These are phyloP conservation scores for Tipula vernalis DNA, from an alignment of 2,888 invertebrate genomes.

Conservation along the genomic window DNA sequence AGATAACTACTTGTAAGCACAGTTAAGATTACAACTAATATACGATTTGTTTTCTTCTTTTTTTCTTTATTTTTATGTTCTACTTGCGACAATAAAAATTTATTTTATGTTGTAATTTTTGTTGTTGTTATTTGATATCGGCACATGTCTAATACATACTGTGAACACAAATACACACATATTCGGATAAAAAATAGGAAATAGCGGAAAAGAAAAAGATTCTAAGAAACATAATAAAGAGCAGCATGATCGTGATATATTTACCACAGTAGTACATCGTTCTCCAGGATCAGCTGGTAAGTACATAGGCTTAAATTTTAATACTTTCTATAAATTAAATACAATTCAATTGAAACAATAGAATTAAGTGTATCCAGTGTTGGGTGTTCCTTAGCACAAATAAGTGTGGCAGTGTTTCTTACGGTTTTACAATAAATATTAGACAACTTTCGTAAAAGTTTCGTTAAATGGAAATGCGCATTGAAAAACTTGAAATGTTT, in stretches of 20 bases:
- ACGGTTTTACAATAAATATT: neutral
- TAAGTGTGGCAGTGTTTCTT: neutral
- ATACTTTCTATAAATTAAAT: neutral
- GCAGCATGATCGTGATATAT: slow-evolving; percentile 37
- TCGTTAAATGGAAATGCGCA: no score
- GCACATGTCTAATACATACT: neutral
- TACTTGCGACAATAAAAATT: neutral
- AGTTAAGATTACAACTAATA: neutral
- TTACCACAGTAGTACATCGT: slow-evolving; percentile 34
- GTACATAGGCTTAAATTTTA: slow-evolving; percentile 21
- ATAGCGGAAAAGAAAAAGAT: slow-evolving; percentile 44
- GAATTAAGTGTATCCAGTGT: neutral
- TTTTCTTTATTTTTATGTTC: neutral
- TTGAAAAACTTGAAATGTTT: no score
- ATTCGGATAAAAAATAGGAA: slow-evolving; percentile 39
- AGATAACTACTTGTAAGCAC: neutral
- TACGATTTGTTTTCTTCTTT: neutral
- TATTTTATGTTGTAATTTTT: neutral
- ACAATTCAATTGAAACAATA: neutral
- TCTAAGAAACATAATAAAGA: slow-evolving; percentile 39
- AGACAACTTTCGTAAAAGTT: no score
- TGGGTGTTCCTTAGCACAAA: neutral
- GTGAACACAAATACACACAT: neutral
- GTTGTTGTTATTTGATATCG: neutral
- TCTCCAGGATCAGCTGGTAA: slow-evolving; percentile 41